These are phyloP conservation scores for Leucophora obtusa DNA, from an alignment of 2,888 invertebrate genomes.

Conservation along the genomic window DNA sequence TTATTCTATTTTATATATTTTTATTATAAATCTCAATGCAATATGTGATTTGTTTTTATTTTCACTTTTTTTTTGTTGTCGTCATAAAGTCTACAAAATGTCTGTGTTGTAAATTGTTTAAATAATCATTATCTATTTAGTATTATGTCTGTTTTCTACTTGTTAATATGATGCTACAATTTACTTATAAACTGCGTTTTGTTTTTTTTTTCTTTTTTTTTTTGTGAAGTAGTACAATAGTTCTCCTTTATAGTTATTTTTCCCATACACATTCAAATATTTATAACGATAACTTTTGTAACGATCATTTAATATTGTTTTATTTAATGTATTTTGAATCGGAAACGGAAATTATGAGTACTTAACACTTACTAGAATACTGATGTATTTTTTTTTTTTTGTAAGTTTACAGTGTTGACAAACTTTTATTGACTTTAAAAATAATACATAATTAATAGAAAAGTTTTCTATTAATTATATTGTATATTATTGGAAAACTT, in stretches of 20 bases:
- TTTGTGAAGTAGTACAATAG: not conserved
- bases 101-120: constrained; percentile 63
- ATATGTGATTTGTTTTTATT: constrained; percentile 34
- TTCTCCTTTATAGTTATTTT: constrained; percentile 13
- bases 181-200: not conserved
- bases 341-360: constrained; percentile 59
- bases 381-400: too few relatives aligned
- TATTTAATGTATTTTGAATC: constrained; percentile 34
- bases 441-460: too few relatives aligned
- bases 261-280: constrained; percentile 8
- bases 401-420: too few relatives aligned
- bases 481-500: too few relatives aligned
- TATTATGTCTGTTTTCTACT: constrained; percentile 8
- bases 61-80: constrained; percentile 45
- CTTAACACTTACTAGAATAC: constrained; percentile 11
- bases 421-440: not conserved
- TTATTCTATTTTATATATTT: not conserved
- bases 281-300: constrained; percentile 6
- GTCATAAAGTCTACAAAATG: constrained; percentile 61
- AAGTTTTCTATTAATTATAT: too few relatives aligned
- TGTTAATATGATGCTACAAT: constrained; percentile 6
- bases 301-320: constrained; percentile 19
- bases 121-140: constrained; percentile 60
- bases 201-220: too few relatives aligned
- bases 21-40: constrained; percentile 22